Evolutionary conservation across 2,113 vertebrate genomes (phyloP).

Genomic region (Xenus cinereus): DNA sequence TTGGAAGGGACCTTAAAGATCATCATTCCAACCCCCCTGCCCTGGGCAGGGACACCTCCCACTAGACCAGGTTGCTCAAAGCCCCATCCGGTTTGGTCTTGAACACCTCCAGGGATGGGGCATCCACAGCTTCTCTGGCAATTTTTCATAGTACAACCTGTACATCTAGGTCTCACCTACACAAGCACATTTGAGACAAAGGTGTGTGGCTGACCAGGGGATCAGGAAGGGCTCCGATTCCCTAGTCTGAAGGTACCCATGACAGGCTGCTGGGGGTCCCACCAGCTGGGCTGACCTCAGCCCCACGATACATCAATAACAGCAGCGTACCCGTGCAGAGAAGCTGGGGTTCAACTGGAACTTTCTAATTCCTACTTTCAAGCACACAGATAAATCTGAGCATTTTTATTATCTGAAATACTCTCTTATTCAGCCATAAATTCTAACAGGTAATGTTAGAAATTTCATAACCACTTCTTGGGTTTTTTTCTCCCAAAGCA

Average conservation of each 20-base stretch:
- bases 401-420: not conserved
- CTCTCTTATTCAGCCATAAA: not conserved
- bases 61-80: no score
- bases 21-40: no score
- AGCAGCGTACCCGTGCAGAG: fast-evolving
- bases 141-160: no score
- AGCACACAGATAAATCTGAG: not conserved
- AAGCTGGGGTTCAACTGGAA: not conserved
- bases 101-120: no score
- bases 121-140: no score
- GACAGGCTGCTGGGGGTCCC: not conserved
- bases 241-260: not conserved
- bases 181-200: not conserved
- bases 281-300: not conserved
- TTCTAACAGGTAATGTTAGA: not conserved
- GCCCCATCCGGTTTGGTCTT: no score
- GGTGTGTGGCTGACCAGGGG: not conserved
- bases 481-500: not conserved
- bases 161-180: not conserved
- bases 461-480: not conserved
- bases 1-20: no score
- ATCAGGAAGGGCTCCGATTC: not conserved
- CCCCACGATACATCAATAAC: not conserved
- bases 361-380: not conserved
- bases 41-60: no score